phyloP scores from a whole-genome alignment of 2,888 invertebrate species.

The Heliconius ethilla region DNA sequence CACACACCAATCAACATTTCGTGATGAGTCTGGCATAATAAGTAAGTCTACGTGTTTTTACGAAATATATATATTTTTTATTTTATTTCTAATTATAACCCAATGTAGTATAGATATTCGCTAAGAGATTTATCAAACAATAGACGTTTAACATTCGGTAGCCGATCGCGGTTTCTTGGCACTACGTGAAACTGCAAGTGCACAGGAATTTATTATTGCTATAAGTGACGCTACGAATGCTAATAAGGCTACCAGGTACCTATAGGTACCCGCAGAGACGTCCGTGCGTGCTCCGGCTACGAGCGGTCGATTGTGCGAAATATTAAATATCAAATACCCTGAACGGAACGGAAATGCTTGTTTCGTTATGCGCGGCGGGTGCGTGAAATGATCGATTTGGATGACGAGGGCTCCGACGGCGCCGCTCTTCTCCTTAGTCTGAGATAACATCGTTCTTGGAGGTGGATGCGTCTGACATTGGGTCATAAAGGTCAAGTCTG shows the following conservation, averaged over 20 bases:
- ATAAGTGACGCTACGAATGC: constrained; percentile 70
- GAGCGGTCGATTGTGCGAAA: constrained; percentile 56
- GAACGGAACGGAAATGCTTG: constrained; percentile 76
- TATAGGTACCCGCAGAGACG: constrained; percentile 52
- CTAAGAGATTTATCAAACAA: constrained; percentile 53
- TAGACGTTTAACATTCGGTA: constrained; percentile 74
- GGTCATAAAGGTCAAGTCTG: constrained; percentile 21
- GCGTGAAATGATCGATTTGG: constrained; percentile 73
- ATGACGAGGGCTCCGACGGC: constrained; percentile 56
- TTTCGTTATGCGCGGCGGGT: constrained; percentile 73
- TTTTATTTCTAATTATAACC: neutral
- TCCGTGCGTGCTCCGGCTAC: constrained; percentile 61
- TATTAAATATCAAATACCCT: constrained; percentile 65
- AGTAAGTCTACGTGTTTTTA: constrained; percentile 15
- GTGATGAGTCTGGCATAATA: constrained; percentile 48
- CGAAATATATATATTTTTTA: neutral
- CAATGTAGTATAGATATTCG: constrained; percentile 18
- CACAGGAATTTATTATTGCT: constrained; percentile 78
- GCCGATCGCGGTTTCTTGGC: constrained; percentile 73
- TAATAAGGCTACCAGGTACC: constrained; percentile 54
- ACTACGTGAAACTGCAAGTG: constrained; percentile 79
- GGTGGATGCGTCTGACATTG: constrained; percentile 43
- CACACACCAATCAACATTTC: constrained; percentile 53
- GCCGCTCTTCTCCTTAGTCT: constrained; percentile 59
- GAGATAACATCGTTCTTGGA: constrained; percentile 64